Evolutionary conservation across 2,113 vertebrate species (phyloP).

Genomic region (Suricata suricatta): DNA sequence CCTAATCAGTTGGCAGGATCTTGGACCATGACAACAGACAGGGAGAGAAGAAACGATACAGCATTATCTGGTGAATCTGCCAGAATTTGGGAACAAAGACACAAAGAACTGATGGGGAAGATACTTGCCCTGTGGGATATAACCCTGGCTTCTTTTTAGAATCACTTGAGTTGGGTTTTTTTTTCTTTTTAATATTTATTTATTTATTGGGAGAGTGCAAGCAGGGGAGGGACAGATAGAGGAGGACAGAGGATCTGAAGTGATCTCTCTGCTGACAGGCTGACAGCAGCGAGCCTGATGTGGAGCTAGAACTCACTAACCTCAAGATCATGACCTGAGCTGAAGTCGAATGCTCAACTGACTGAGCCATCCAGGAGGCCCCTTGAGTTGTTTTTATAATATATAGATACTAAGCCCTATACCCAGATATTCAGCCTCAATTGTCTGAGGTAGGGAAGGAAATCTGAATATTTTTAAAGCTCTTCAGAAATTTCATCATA

Average conservation of each 20-base stretch:
- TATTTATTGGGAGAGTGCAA: no score
- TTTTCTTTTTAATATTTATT: no score
- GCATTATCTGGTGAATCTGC: neutral
- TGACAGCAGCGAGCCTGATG: no score
- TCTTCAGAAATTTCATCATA: neutral
- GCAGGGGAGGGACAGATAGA: no score
- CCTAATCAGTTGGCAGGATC: neutral
- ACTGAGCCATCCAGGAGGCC: no score
- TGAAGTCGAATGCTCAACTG: no score
- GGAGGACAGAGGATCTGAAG: no score
- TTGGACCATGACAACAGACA: neutral
- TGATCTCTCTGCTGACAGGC: no score
- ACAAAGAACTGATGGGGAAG: neutral
- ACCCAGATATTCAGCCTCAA: neutral
- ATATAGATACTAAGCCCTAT: neutral
- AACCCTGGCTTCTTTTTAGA: neutral
- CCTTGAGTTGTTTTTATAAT: neutral
- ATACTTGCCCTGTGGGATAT: neutral
- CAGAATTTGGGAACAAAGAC: neutral
- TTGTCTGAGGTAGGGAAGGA: neutral
- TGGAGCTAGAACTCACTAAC: no score
- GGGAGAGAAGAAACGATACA: neutral
- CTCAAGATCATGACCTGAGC: no score
- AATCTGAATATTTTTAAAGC: neutral
- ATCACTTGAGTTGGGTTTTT: neutral